Evolutionary conservation across 2,888 invertebrate genomes (phyloP).

Genomic region (Eudasyphora cyanicolor): DNA sequence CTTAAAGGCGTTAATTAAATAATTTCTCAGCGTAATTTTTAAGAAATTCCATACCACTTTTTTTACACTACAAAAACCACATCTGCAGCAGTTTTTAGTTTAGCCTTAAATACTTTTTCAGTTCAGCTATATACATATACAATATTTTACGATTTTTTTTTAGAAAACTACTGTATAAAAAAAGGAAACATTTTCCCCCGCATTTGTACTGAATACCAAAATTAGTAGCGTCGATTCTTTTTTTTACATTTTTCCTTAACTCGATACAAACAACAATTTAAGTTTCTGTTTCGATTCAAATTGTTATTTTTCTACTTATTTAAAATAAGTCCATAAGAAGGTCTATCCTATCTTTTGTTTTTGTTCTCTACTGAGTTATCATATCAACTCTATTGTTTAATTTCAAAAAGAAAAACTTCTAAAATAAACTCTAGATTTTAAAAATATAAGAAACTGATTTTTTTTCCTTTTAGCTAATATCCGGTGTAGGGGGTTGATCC

Average conservation of each 20-base stretch:
- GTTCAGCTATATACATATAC: neutral
- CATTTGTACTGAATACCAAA: neutral
- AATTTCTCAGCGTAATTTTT: conserved; percentile 10
- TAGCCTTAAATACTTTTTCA: neutral
- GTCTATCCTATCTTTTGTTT: conserved; percentile 23
- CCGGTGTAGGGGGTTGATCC: no score
- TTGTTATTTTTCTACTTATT: conserved; percentile 18
- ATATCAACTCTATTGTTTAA: conserved; percentile 39
- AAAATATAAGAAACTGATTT: no score
- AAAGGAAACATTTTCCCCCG: neutral
- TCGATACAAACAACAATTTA: conserved; percentile 11
- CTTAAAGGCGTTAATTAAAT: conserved; percentile 86
- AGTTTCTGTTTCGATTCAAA: conserved; percentile 1
- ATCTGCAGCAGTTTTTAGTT: conserved; percentile 11
- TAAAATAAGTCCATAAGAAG: conserved; percentile 31
- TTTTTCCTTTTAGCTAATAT: no score
- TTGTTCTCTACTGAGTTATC: conserved; percentile 25
- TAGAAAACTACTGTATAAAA: neutral
- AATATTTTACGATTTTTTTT: neutral
- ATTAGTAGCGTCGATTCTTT: neutral
- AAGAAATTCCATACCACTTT: conserved; percentile 50
- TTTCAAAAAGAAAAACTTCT: conserved; percentile 16
- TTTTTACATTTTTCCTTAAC: neutral
- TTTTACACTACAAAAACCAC: conserved; percentile 42
- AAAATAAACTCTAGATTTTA: conserved; percentile 36